phyloP scores from a whole-genome alignment of 2,888 invertebrate genomes.

The Bombylius major region DNA sequence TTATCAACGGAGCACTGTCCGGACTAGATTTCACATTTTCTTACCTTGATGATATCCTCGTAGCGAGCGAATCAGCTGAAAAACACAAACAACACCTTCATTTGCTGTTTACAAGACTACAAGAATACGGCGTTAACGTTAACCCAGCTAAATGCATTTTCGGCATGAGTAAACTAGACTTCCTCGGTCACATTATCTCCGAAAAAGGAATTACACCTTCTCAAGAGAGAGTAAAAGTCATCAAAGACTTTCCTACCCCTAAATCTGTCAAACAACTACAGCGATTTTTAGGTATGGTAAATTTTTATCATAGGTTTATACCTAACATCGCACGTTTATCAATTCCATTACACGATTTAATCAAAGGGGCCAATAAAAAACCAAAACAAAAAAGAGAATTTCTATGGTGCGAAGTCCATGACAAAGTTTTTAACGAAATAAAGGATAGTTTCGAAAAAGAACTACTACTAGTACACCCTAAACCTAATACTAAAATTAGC shows the following conservation, averaged over 20 bases:
- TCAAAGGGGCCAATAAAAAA: too few species aligned
- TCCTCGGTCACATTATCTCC: neutral
- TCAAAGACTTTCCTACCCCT: neutral
- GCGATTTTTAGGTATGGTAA: neutral
- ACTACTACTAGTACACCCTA: too few species aligned
- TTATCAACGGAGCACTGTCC: slow-evolving; percentile 14
- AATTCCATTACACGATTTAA: too few species aligned
- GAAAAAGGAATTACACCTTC: neutral
- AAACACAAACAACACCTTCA: slow-evolving; percentile 14
- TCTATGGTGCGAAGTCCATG: too few species aligned
- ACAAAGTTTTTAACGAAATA: too few species aligned
- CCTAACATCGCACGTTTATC: too few species aligned
- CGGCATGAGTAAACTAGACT: neutral
- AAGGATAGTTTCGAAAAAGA: too few species aligned
- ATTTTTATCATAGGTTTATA: too few species aligned
- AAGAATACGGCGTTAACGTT: slow-evolving; percentile 13
- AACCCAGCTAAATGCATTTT: slow-evolving; percentile 12
- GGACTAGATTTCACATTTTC: slow-evolving; percentile 14
- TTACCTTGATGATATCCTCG: slow-evolving; percentile 20
- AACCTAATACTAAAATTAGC: too few species aligned
- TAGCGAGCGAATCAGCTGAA: slow-evolving; percentile 12
- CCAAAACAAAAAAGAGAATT: too few species aligned
- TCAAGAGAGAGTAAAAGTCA: neutral
- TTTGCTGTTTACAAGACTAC: slow-evolving; percentile 10
- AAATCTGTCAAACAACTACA: neutral